Conservation (phyloP, 64 coral and sea anemone species). For the Dendrophyllia cribrosa region DNA sequence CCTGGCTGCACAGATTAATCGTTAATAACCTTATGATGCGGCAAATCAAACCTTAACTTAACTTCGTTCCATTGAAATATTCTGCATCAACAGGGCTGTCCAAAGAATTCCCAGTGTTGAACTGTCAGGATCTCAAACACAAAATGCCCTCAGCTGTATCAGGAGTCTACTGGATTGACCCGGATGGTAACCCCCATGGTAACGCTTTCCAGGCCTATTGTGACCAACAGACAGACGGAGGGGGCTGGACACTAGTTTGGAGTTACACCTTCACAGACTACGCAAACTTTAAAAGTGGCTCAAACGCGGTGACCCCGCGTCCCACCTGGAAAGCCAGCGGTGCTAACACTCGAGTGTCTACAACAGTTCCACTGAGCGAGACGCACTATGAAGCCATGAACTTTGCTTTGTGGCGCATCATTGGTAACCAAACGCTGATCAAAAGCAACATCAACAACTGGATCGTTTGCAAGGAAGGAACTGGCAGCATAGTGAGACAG, state of each 20-base stretch:
- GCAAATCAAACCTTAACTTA: too few species aligned
- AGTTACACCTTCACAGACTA: slow-evolving; percentile 80
- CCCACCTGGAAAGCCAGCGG: slow-evolving; percentile 32
- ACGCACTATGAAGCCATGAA: slow-evolving; percentile 50
- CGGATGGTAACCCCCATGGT: neutral
- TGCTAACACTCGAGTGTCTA: slow-evolving; percentile 13
- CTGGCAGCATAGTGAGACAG: slow-evolving; percentile 25
- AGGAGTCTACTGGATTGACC: slow-evolving; percentile 63
- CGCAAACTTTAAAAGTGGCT: slow-evolving; percentile 19
- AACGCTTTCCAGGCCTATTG: slow-evolving; percentile 57
- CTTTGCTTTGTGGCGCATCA: slow-evolving; percentile 42
- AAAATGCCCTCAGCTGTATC: slow-evolving; percentile 3
- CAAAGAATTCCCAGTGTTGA: neutral
- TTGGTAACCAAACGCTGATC: slow-evolving; percentile 45
- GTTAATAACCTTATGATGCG: too few species aligned
- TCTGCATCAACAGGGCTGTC: neutral
- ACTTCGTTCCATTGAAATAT: too few species aligned
- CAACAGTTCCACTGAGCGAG: slow-evolving; percentile 50
- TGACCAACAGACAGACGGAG: slow-evolving; percentile 64
- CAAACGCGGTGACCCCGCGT: slow-evolving; percentile 66
- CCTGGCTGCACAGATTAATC: too few species aligned
- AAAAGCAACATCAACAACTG: slow-evolving; percentile 83
- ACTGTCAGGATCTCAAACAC: neutral
- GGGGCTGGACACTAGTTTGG: slow-evolving; percentile 85
- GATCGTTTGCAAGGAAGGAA: slow-evolving; percentile 27